A percentile compares a stretch with the other conserved stretches of the same genome.
Evolutionary conservation across 2,113 vertebrate species (phyloP).

Genomic region (Hypanus sabinus): DNA sequence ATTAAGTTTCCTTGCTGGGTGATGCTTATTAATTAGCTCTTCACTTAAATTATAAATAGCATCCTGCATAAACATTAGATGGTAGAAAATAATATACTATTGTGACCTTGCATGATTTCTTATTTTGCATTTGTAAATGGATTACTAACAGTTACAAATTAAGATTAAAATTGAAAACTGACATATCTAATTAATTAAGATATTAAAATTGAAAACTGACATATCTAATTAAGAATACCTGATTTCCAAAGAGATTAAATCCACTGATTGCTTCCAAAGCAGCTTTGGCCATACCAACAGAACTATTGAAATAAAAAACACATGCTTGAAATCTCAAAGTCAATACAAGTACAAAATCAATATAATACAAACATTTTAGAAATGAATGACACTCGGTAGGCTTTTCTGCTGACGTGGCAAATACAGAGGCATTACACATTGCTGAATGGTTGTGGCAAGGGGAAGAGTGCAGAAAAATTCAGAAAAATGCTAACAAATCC

Average conservation of each 20-base stretch:
- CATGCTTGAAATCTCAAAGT: conserved; percentile 37
- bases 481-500: neutral
- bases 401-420: neutral
- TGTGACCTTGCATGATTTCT: neutral
- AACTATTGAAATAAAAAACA: conserved; percentile 59
- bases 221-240: conserved; percentile 63
- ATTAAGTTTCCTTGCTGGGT: neutral
- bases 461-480: neutral
- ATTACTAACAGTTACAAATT: neutral
- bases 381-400: neutral
- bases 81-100: neutral
- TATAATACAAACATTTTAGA: neutral
- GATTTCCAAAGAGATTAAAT: conserved; percentile 97
- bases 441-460: neutral
- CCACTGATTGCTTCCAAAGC: conserved; percentile 95
- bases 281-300: conserved; percentile 91
- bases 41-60: neutral
- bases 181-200: conserved; percentile 40
- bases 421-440: conserved; percentile 9
- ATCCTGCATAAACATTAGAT: neutral
- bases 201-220: conserved; percentile 39
- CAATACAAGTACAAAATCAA: neutral
- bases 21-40: neutral
- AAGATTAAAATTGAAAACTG: conserved; percentile 37
- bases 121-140: neutral